phyloP scores from a whole-genome alignment of 2,888 invertebrate species.

The Troides aeacus region DNA sequence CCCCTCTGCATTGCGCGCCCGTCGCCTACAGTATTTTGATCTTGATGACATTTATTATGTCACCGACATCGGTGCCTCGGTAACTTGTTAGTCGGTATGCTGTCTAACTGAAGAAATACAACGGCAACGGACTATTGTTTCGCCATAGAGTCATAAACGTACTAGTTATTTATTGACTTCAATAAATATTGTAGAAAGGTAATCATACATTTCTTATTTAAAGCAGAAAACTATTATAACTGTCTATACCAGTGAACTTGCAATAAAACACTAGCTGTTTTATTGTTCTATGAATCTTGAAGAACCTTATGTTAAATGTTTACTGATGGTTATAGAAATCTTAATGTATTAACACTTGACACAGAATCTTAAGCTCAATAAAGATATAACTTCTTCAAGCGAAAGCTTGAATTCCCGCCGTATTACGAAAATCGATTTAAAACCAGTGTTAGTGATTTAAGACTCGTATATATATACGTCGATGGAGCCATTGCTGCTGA shows the following conservation, averaged over 20 bases:
- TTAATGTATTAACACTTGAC: not conserved
- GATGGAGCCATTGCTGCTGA: too few relatives aligned
- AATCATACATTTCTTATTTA: not conserved
- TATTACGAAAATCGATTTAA: too few relatives aligned
- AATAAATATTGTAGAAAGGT: not conserved
- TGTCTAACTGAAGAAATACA: constrained; percentile 8
- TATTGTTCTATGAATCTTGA: not conserved
- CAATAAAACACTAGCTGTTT: not conserved
- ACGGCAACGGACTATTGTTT: constrained; percentile 22
- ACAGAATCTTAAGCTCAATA: too few relatives aligned
- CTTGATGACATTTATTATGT: constrained; percentile 70
- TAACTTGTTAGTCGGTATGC: constrained; percentile 28
- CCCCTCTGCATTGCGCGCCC: constrained; percentile 50
- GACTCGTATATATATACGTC: too few relatives aligned
- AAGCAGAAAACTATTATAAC: not conserved
- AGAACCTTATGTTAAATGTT: not conserved
- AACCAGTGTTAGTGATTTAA: too few relatives aligned
- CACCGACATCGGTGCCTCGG: constrained; percentile 47
- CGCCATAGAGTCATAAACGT: constrained; percentile 9
- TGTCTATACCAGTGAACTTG: not conserved
- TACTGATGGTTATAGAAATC: not conserved
- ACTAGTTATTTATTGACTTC: not conserved
- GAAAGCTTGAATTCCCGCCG: too few relatives aligned
- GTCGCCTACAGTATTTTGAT: constrained; percentile 64
- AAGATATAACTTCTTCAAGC: too few relatives aligned